These are phyloP conservation scores for Orchesellides sinensis DNA, from an alignment of 2,888 invertebrate species.

Conservation along the genomic window DNA sequence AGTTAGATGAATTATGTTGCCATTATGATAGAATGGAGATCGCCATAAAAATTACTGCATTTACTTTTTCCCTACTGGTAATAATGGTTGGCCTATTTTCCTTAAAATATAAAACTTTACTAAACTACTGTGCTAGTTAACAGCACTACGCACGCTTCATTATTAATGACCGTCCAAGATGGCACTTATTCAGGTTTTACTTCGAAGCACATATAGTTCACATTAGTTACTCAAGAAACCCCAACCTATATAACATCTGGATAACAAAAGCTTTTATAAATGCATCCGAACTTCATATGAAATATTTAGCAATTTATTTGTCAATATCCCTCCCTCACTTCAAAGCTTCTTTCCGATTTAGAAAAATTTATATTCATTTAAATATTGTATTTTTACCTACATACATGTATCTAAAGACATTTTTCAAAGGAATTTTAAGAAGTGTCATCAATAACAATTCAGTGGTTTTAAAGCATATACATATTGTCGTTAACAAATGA, in stretches of 20 bases:
- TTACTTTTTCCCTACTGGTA: not conserved
- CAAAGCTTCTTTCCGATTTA: no score
- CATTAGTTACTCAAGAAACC: no score
- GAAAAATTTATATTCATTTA: no score
- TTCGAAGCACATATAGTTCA: no score
- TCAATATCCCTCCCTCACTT: no score
- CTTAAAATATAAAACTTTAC: not conserved
- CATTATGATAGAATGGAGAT: constrained; percentile 50
- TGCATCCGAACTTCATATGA: no score
- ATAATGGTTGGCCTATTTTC: constrained; percentile 14
- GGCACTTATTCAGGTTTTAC: not conserved
- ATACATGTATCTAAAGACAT: no score
- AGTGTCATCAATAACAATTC: constrained; percentile 34
- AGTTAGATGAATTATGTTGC: constrained; percentile 47
- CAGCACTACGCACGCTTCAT: not conserved
- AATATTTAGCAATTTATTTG: no score
- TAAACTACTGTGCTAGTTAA: not conserved
- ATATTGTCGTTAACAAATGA: no score
- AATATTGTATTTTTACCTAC: no score
- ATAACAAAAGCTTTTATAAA: no score
- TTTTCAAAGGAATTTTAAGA: constrained; percentile 29
- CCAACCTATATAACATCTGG: no score
- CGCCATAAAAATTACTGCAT: constrained; percentile 47
- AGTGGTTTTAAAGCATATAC: not conserved
- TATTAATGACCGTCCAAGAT: not conserved